These are phyloP conservation scores for Zaprionus kolodkinae DNA, from an alignment of 1,140 invertebrate species.

Conservation along the genomic window DNA sequence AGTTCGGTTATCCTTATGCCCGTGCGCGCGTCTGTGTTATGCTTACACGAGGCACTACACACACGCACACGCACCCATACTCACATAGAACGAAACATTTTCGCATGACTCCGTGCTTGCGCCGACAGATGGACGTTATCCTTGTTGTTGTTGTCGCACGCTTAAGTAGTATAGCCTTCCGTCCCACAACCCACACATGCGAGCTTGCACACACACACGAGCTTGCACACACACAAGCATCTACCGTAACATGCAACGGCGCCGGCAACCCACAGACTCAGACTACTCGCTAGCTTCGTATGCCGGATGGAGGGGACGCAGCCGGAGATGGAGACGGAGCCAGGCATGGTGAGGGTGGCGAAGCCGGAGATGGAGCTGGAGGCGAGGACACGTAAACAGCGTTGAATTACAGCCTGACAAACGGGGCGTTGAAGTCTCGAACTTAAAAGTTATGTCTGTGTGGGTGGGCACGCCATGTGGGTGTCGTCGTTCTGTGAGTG, in stretches of 20 bases:
- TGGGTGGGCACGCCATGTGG: neutral
- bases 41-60: constrained; percentile 26
- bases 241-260: constrained; percentile 35
- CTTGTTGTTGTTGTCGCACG: constrained; percentile 59
- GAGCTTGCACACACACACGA: neutral
- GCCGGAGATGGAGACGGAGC: neutral
- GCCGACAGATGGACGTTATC: constrained; percentile 68
- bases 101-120: constrained; percentile 51
- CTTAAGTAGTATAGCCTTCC: constrained; percentile 56
- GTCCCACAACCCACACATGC: constrained; percentile 18
- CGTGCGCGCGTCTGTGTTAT: constrained; percentile 18
- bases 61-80: constrained; percentile 24
- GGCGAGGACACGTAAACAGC: constrained; percentile 74
- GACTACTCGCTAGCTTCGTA: constrained; percentile 47
- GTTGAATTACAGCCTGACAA: constrained; percentile 81
- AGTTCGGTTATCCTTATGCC: constrained; percentile 40
- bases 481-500: constrained; percentile 10
- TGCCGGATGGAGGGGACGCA: constrained; percentile 16
- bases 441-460: constrained; percentile 72
- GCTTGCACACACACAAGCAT: neutral
- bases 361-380: constrained; percentile 7
- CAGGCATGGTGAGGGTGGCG: neutral
- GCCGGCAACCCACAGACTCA: constrained; percentile 30
- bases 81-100: constrained; percentile 49
- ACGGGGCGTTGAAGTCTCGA: constrained; percentile 81